These are phyloP conservation scores for Eupithecia centaureata DNA, from an alignment of 2,888 invertebrate species.

Conservation along the genomic window DNA sequence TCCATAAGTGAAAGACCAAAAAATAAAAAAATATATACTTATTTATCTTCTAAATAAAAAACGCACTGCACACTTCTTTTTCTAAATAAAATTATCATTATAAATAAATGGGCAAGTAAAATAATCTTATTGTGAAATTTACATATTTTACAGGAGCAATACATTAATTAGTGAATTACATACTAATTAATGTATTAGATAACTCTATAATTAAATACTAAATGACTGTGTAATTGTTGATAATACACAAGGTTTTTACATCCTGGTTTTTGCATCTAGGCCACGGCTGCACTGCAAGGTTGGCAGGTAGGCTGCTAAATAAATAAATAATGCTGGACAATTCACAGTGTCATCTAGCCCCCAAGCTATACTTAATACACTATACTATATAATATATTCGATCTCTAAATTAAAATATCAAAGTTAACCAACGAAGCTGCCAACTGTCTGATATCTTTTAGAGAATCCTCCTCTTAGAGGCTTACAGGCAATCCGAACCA, in stretches of 20 bases:
- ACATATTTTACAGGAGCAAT: constrained; percentile 20
- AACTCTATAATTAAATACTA: background rate
- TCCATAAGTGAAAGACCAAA: too few species aligned
- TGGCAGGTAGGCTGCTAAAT: background rate
- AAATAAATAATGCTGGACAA: too few species aligned
- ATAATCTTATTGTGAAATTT: constrained; percentile 14
- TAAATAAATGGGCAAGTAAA: constrained; percentile 11
- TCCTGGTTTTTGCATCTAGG: background rate
- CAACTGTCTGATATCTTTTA: too few species aligned
- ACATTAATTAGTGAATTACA: background rate
- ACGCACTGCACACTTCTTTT: constrained; percentile 11
- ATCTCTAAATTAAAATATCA: too few species aligned
- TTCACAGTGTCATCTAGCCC: too few species aligned
- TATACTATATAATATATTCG: too few species aligned
- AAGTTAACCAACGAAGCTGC: too few species aligned
- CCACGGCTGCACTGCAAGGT: background rate
- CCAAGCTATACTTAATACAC: too few species aligned
- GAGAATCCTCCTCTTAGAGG: too few species aligned
- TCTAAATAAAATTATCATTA: background rate
- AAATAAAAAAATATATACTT: background rate
- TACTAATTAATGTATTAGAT: background rate
- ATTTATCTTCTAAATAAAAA: constrained; percentile 5
- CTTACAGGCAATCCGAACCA: too few species aligned
- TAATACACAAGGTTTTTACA: background rate
- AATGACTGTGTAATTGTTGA: background rate